Evolutionary conservation across 2,797 vertebrate species (phyloP), one percentile per base, ranked within the genome.

Genomic region (Acestrorhynchus altus): DNA sequence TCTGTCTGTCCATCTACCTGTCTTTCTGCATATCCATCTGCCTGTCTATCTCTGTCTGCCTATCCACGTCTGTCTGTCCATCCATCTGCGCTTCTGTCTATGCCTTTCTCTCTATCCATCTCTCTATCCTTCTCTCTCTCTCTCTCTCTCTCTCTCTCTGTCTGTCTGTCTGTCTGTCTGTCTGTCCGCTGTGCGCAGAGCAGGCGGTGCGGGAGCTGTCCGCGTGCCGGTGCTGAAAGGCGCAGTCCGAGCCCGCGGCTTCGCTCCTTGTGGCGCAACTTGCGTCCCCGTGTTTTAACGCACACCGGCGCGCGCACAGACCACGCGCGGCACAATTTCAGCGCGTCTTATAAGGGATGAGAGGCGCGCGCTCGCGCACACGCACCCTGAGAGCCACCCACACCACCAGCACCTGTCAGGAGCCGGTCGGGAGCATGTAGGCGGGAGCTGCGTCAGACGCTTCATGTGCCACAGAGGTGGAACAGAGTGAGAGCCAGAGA

Each of bases 151-250:
- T 44, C 24, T 65, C n/a, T 46, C 24, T 64, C 39, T 46, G 22
- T 65, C 39, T 46, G 44, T 65, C 16, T 40, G 18, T 61, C 16
- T 40, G 20, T 40, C 8, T 20, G 20, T 51, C 18, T 51, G 18
- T 51, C 52, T 12, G 31, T 35, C 2, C 2, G 2, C 2, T 35
- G 31, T 44, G 42, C 42, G 5, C n/a, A 7, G n/a, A n/a, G n/a
- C n/a, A n/a, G n/a, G n/a, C 4, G 26, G 5, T 28, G 13, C 26
- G 9, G 31, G 46, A 70, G 67, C 66, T 77, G 66, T 77, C 66
- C 66, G 26, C 20, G 6, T 0, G 65, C 44, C 28, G 80, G 81
- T 75, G 61, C 75, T 83, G 78, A 81, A 67, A 44, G 0, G 49
- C 20, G 42, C 8, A 4, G 26, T 1, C 7, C 18, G 40, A 64